Percentiles rank a stretch among this genome's conserved stretches.
phyloP scores from a whole-genome alignment of 2,888 invertebrate genomes.

The Lochmaea crataegi region DNA sequence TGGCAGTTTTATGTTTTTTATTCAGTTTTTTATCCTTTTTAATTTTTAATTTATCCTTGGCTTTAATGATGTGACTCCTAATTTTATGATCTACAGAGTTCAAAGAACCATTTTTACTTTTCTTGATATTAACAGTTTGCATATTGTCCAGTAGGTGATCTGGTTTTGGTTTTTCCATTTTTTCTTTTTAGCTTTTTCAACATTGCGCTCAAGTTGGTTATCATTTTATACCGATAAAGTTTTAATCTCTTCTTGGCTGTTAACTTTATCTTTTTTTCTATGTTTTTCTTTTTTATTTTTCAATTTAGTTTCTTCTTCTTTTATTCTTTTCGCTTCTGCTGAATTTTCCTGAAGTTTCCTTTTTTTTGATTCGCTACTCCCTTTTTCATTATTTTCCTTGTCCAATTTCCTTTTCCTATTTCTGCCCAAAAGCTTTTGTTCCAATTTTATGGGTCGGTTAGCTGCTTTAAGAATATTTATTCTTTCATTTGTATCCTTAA shows the following conservation, averaged over 20 bases:
- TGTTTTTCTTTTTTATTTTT: conserved; percentile 24
- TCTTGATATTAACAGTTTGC: conserved; percentile 1
- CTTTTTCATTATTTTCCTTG: conserved; percentile 48
- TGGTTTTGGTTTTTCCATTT: conserved; percentile 1
- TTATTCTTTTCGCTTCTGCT: conserved; percentile 9
- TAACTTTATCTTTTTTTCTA: conserved; percentile 9
- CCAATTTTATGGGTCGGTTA: conserved; percentile 59
- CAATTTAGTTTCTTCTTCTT: conserved; percentile 4
- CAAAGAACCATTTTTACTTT: conserved; percentile 24
- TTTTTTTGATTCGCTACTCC: conserved; percentile 34
- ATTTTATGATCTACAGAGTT: conserved; percentile 12
- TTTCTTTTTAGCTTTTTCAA: conserved; percentile 2
- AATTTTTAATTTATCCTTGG: conserved; percentile 22
- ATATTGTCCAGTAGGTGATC: background rate
- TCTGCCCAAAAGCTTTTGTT: conserved; percentile 57
- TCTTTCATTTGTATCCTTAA: conserved; percentile 56
- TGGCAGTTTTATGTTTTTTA: conserved; percentile 32
- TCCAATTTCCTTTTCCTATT: conserved; percentile 50
- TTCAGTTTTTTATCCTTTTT: conserved; percentile 17
- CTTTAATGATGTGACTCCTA: conserved; percentile 16
- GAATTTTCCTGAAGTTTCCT: conserved; percentile 36
- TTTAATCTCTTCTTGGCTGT: conserved; percentile 6
- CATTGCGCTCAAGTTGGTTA: background rate
- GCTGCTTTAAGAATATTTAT: conserved; percentile 58
- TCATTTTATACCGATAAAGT: background rate